Conservation (phyloP, 23 tunicate genomes). For the Styela clava region DNA sequence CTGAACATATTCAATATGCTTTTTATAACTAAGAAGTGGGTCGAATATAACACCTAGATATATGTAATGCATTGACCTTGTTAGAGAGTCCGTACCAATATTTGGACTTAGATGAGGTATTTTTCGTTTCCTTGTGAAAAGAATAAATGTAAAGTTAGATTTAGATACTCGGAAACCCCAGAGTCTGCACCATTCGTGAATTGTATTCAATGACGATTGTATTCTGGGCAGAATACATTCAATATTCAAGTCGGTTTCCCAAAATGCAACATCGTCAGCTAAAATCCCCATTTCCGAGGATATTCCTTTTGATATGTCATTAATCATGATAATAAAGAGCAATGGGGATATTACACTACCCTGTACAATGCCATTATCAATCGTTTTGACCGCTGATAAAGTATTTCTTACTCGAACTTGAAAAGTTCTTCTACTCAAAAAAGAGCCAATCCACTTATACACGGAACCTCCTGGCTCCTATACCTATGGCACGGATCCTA, state of each 20-base stretch:
- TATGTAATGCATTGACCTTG: neutral
- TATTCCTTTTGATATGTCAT: neutral
- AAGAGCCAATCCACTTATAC: neutral
- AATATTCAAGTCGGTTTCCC: neutral
- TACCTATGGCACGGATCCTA: neutral
- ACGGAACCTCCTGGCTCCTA: neutral
- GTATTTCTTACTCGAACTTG: neutral
- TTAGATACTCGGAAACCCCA: neutral
- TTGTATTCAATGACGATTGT: neutral
- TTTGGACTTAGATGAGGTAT: neutral
- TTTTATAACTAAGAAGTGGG: neutral
- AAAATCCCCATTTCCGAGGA: neutral
- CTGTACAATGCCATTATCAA: conserved; percentile 5
- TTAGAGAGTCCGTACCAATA: neutral
- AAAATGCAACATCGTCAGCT: neutral
- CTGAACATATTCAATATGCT: neutral
- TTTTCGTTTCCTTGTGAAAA: neutral
- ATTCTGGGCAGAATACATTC: neutral
- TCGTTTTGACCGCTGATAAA: neutral
- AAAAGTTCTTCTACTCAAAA: neutral
- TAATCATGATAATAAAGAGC: conserved; percentile 6
- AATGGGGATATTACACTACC: neutral
- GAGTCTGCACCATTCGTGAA: neutral
- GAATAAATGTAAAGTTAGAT: neutral
- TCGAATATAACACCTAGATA: neutral